Evolutionary conservation across 2,888 invertebrate species (phyloP).

Genomic region (Ceratothoa steindachneri): DNA sequence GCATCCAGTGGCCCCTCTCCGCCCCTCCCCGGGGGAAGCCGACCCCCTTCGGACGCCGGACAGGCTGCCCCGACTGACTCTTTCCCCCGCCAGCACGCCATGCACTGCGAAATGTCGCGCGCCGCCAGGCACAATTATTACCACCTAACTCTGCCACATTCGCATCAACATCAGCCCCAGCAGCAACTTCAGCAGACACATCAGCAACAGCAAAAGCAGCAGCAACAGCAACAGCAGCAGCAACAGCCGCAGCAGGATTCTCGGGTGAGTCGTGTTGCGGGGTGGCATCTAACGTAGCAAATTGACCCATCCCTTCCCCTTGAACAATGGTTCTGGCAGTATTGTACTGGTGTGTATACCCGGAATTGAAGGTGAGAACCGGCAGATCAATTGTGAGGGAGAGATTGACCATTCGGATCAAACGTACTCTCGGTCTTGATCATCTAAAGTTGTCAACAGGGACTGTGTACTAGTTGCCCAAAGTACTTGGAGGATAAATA

Average conservation of each 20-base stretch:
- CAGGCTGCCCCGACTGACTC: slow-evolving; percentile 16
- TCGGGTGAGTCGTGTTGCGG: slow-evolving; percentile 2
- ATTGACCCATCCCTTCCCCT: no score
- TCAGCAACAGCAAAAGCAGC: background rate
- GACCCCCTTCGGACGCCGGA: slow-evolving; percentile 32
- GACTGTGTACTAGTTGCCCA: no score
- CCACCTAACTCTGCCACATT: slow-evolving; percentile 33
- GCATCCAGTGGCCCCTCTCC: slow-evolving; percentile 45
- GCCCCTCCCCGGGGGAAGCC: slow-evolving; percentile 33
- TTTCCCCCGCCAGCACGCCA: slow-evolving; percentile 38
- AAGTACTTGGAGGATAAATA: no score
- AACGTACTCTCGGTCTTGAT: no score
- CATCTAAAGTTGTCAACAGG: no score
- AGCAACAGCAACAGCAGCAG: slow-evolving; percentile 5
- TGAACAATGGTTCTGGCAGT: no score
- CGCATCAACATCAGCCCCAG: slow-evolving; percentile 15
- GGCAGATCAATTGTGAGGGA: no score
- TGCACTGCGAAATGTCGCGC: slow-evolving; percentile 43
- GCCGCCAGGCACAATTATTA: slow-evolving; percentile 29
- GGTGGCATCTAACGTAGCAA: background rate
- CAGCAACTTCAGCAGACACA: background rate
- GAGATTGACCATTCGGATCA: no score
- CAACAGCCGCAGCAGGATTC: background rate
- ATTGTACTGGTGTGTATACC: no score
- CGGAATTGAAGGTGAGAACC: no score